These are phyloP conservation scores for Syngnathoides biaculeatus DNA, from an alignment of 2,113 vertebrate genomes.

Conservation along the genomic window DNA sequence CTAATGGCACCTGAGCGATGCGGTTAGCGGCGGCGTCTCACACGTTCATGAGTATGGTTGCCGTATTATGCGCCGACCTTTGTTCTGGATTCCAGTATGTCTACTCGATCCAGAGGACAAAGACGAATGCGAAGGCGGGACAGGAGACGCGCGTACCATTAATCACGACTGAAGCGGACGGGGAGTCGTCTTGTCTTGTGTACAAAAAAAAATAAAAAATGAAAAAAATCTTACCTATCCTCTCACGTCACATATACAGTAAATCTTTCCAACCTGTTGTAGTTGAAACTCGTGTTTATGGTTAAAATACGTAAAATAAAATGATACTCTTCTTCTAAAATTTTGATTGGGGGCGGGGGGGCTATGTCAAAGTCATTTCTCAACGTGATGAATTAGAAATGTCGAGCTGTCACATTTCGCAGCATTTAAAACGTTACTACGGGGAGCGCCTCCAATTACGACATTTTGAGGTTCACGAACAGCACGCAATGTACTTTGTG, in stretches of 20 bases:
- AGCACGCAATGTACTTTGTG: too few species aligned
- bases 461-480: too few species aligned
- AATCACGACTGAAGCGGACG: constrained; percentile 42
- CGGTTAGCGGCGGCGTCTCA: constrained; percentile 19
- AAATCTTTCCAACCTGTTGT: background rate
- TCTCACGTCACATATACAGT: background rate
- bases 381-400: too few species aligned
- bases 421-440: too few species aligned
- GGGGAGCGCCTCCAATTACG: too few species aligned
- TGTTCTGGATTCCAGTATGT: background rate
- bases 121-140: constrained; percentile 45
- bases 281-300: background rate
- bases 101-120: background rate
- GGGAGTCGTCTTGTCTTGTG: background rate
- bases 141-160: constrained; percentile 63
- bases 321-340: too few species aligned
- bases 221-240: background rate
- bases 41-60: constrained; percentile 6
- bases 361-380: too few species aligned
- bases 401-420: too few species aligned
- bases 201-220: too few species aligned
- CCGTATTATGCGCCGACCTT: background rate
- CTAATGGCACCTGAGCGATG: constrained; percentile 9
- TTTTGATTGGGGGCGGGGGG: too few species aligned
- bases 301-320: too few species aligned